phyloP scores from a whole-genome alignment of 2,797 vertebrate species.

The Urophycis tenuis region DNA sequence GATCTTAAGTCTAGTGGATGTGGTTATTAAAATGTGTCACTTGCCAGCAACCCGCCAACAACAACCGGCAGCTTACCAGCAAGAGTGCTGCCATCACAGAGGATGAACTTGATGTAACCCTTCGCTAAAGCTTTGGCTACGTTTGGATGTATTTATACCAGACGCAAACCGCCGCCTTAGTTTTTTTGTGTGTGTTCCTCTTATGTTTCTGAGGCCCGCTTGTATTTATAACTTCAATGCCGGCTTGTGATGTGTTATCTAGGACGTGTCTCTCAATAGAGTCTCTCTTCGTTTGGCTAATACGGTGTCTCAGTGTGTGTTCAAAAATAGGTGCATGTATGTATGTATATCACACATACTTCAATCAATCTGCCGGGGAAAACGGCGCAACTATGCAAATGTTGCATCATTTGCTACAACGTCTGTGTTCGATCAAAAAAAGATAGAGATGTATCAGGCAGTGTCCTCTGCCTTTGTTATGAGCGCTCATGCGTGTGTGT shows the following conservation, averaged over 20 bases:
- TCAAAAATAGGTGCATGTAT: slow-evolving; percentile 58
- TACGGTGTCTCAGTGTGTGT: slow-evolving; percentile 55
- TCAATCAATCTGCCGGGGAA: slow-evolving; percentile 25
- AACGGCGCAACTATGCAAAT: slow-evolving; percentile 65
- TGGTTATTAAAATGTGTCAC: slow-evolving; percentile 6
- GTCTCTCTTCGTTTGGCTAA: slow-evolving; percentile 66
- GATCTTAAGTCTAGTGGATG: slow-evolving; percentile 28
- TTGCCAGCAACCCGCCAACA: slow-evolving; percentile 31
- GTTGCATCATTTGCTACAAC: slow-evolving; percentile 63
- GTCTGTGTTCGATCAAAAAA: slow-evolving; percentile 45
- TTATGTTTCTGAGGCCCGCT: slow-evolving; percentile 45
- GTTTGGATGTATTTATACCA: slow-evolving; percentile 5
- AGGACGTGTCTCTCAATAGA: slow-evolving; percentile 62
- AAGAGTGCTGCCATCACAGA: slow-evolving; percentile 34
- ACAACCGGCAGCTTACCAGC: slow-evolving; percentile 34
- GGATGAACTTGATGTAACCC: slow-evolving; percentile 56
- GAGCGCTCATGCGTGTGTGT: neutral
- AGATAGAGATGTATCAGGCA: slow-evolving; percentile 59
- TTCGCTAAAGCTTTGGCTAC: slow-evolving; percentile 8
- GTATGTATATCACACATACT: neutral
- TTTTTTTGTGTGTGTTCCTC: slow-evolving; percentile 40
- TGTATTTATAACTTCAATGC: slow-evolving; percentile 61
- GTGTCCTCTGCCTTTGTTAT: slow-evolving; percentile 75
- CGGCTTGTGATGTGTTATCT: slow-evolving; percentile 65
- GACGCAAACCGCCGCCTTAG: slow-evolving; percentile 7